Evolutionary conservation across 2,113 vertebrate species (phyloP).

Genomic region (Passer domesticus): DNA sequence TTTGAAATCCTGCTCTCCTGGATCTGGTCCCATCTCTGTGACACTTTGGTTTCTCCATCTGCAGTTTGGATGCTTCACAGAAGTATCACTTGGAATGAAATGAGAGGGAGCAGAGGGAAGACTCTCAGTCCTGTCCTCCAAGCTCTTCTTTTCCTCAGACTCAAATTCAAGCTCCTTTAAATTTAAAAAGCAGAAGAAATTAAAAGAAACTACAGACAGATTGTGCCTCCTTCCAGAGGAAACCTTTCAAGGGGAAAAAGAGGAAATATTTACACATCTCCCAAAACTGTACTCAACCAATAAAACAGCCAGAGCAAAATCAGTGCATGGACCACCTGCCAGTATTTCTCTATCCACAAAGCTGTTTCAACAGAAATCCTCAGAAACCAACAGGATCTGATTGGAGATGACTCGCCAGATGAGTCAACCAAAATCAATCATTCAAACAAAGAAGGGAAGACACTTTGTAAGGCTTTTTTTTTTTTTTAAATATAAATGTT

Average conservation of each 20-base stretch:
- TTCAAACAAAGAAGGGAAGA: not conserved
- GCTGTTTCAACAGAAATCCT: not conserved
- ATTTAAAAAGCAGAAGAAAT: slow-evolving; percentile 54
- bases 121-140: slow-evolving; percentile 32
- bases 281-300: not conserved
- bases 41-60: slow-evolving; percentile 18
- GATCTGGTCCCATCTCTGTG: not conserved
- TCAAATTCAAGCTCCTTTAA: slow-evolving; percentile 74
- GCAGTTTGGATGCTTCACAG: not conserved
- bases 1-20: not conserved
- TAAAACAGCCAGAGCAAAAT: not conserved
- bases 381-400: not conserved
- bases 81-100: slow-evolving; percentile 55
- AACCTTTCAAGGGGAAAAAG: slow-evolving; percentile 11
- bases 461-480: not conserved
- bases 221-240: not conserved
- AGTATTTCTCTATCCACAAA: slow-evolving; percentile 8
- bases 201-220: not conserved
- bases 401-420: not conserved
- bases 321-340: not conserved
- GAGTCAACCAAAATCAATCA: not conserved
- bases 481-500: not conserved
- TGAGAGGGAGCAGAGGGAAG: not conserved
- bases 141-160: slow-evolving; percentile 48
- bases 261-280: slow-evolving; percentile 35